Conservation (phyloP, 1,140 invertebrate genomes). For the Eufriesea mexicana region DNA sequence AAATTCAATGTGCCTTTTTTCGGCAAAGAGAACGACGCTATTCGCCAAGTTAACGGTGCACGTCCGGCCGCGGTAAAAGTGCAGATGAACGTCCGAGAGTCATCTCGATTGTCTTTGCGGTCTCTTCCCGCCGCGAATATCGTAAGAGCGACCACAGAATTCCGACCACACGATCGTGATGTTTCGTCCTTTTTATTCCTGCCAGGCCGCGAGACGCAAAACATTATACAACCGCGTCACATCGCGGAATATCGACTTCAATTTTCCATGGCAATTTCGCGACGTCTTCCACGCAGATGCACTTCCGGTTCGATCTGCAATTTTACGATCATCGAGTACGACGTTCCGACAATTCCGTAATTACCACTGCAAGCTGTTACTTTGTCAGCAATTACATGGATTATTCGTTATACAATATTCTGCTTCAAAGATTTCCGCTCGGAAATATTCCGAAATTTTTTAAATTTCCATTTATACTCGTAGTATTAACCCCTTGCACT, state of each 20-base stretch:
- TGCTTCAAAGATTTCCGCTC: too few species aligned
- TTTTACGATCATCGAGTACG: neutral
- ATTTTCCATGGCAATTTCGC: neutral
- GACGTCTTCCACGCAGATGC: neutral
- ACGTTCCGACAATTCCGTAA: neutral
- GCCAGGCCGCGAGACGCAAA: neutral
- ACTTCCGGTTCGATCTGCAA: neutral
- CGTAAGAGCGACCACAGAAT: conserved; percentile 44
- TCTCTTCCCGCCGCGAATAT: conserved; percentile 39
- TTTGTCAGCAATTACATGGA: too few species aligned
- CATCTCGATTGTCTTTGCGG: conserved; percentile 56
- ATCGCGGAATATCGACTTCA: neutral
- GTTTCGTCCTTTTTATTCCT: conserved; percentile 37
- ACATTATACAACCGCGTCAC: conserved; percentile 20
- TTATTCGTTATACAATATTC: too few species aligned
- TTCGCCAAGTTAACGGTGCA: conserved; percentile 39
- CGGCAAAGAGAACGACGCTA: neutral
- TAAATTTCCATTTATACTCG: too few species aligned
- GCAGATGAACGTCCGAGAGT: conserved; percentile 27
- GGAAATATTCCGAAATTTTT: too few species aligned
- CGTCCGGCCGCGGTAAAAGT: conserved; percentile 30
- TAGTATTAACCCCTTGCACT: too few species aligned
- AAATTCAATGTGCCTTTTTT: neutral
- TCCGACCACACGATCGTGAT: conserved; percentile 47
- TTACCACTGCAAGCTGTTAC: too few species aligned